Percentiles rank a stretch among this genome's conserved stretches.
phyloP scores from a whole-genome alignment of 1,140 invertebrate species.

The Eumaeus atala region DNA sequence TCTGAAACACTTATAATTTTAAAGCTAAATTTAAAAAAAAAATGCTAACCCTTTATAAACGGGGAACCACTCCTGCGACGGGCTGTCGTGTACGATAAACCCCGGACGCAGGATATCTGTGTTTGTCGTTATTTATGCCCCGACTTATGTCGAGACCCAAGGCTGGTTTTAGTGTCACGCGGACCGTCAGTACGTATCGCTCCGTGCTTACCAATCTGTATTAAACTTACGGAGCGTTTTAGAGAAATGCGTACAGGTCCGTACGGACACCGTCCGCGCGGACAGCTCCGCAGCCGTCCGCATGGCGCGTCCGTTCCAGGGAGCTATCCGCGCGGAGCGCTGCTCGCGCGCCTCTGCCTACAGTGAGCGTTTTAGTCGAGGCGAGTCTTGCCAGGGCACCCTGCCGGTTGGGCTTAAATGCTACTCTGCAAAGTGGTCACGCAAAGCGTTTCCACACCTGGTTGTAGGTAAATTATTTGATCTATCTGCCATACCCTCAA shows the following conservation, averaged over 20 bases:
- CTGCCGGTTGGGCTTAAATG: conserved; percentile 4
- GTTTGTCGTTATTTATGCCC: too few relatives aligned
- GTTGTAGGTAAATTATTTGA: conserved; percentile 2
- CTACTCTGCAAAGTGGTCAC: conserved; percentile 11
- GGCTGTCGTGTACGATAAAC: too few relatives aligned
- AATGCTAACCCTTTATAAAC: too few relatives aligned
- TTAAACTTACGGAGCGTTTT: conserved; percentile 12
- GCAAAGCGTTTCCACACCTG: conserved; percentile 13
- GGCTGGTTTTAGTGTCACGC: conserved; percentile 10
- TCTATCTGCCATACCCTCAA: conserved; percentile 5
- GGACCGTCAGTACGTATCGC: conserved; percentile 1
- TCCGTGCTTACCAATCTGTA: neutral
- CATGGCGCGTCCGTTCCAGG: conserved; percentile 15
- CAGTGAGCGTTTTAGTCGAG: conserved; percentile 20
- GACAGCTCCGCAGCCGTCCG: conserved; percentile 17
- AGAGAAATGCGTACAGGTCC: conserved; percentile 13
- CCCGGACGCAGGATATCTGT: too few relatives aligned
- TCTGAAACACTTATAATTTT: too few relatives aligned
- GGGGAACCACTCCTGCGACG: too few relatives aligned
- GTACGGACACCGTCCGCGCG: conserved; percentile 13
- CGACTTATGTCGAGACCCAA: too few relatives aligned
- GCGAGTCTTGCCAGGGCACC: conserved; percentile 9
- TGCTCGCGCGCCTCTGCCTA: conserved; percentile 13
- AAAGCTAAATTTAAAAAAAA: too few relatives aligned
- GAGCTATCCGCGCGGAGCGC: conserved; percentile 14